Evolutionary conservation across 2,888 invertebrate species (phyloP), one percentile per base, ranked within the genome.

Genomic region (Conops quadrifasciatus): DNA sequence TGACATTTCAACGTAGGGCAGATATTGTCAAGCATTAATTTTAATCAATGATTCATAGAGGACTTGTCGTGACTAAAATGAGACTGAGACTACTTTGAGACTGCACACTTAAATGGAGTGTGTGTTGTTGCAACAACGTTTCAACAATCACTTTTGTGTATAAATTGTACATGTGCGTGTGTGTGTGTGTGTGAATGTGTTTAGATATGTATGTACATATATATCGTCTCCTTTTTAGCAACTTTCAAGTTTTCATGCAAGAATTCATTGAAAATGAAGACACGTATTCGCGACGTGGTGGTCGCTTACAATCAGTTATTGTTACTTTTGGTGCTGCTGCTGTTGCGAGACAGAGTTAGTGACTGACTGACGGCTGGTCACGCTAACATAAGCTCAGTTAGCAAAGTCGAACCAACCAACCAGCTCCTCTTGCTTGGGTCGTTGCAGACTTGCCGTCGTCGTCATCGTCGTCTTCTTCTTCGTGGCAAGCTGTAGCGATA

Each of bases 271-370:
- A n/a, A 62, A 60, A 49, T 68, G 59, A 68, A 26, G 51, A 62
- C 68, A 68, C 68, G 68, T 68, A 68, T 68, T 51, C 68, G n/a
- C n/a, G 60, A 68, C 68, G 28, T 24, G 68, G 49, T 68, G 68
- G 60, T 30, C 59, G 49, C 49, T 36, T 36, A 47, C 59, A 26
- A 19, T 59, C 47, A 60, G 15, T 24, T 21, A 47, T 30, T 60
- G 1, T 5, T 21, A 26, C 28, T 64, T n/a, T 43, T 63, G 16
- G 3, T 58, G 30, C 64, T 47, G 21, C 49, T 49, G 24, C 4
- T 7, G 21, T 21, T 13, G 21, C 19, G 5, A 5, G 3, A n/a
- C 53, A 5, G 21, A n/a, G n/a, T 49, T 24, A 26, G 47, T 45
- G 43, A 24, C 62, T 62, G 15, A 1, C 62, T 26, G 65, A n/a